Evolutionary conservation across 2,797 vertebrate genomes (phyloP).

Genomic region (Limosa lapponica): DNA sequence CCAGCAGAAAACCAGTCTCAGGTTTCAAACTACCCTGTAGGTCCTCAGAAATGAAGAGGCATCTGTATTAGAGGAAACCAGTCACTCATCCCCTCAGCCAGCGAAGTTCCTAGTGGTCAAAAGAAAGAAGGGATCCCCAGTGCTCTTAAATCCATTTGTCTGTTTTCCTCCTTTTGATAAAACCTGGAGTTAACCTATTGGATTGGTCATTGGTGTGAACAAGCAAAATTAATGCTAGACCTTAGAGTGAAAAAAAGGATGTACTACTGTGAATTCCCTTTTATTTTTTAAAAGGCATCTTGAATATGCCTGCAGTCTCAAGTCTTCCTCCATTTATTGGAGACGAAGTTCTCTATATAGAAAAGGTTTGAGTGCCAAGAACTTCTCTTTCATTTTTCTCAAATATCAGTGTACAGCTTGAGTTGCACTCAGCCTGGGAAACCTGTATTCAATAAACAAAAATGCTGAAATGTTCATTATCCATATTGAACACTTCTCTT

Average conservation of each 20-base stretch:
- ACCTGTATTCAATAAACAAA: background rate
- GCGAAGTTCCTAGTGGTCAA: background rate
- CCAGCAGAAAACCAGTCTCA: constrained; percentile 13
- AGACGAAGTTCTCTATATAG: background rate
- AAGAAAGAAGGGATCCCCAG: background rate
- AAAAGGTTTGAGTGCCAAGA: background rate
- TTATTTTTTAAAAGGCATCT: background rate
- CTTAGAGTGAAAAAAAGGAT: background rate
- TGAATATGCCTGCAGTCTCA: background rate
- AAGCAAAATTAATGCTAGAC: background rate
- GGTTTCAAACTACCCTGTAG: constrained; percentile 53
- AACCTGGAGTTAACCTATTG: background rate
- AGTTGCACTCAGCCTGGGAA: background rate
- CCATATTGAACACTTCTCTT: background rate
- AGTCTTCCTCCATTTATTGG: background rate
- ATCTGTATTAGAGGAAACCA: constrained; percentile 20
- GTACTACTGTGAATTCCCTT: background rate
- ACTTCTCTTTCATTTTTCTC: background rate
- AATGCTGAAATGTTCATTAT: background rate
- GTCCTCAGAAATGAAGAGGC: constrained; percentile 49
- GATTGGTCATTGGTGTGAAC: background rate
- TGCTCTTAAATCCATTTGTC: background rate
- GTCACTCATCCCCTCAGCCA: background rate
- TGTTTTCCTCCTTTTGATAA: background rate
- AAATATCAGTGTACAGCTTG: background rate